Conservation (phyloP, 2,888 invertebrate genomes). For the Perizoma flavofasciatum region DNA sequence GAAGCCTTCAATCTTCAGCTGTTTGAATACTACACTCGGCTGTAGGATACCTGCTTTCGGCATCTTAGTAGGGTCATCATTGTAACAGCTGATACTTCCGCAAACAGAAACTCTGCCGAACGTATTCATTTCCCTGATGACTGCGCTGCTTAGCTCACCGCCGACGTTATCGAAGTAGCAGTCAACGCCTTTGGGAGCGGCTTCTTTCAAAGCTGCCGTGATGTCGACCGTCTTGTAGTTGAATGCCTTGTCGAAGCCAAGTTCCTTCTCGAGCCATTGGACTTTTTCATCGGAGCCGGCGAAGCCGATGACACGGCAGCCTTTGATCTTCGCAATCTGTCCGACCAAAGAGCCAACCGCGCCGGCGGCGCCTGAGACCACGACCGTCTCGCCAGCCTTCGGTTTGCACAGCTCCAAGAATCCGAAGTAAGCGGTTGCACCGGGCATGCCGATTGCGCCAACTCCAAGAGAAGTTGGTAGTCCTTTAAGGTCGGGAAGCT, state of each 20-base stretch:
- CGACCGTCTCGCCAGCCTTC: constrained; percentile 87
- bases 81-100: constrained; percentile 85
- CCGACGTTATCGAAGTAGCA: constrained; percentile 91
- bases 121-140: constrained; percentile 84
- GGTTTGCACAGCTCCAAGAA: constrained; percentile 87
- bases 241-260: constrained; percentile 88
- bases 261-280: constrained; percentile 85
- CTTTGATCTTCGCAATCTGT: constrained; percentile 89
- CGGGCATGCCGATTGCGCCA: constrained; percentile 87
- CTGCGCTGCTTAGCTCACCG: constrained; percentile 83
- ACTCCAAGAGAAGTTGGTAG: constrained; percentile 80
- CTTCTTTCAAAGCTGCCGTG: constrained; percentile 80
- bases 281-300: constrained; percentile 89
- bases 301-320: constrained; percentile 85
- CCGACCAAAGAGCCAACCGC: constrained; percentile 90
- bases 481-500: constrained; percentile 81
- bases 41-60: constrained; percentile 78
- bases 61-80: constrained; percentile 41
- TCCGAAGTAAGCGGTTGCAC: constrained; percentile 89
- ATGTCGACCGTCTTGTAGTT: constrained; percentile 88
- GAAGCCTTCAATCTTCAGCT: constrained; percentile 87
- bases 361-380: constrained; percentile 89
- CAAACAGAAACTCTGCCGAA: constrained; percentile 84
- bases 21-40: constrained; percentile 78
- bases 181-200: constrained; percentile 74